Conservation (phyloP, 2,113 vertebrate species). For the Thryonomys swinderianus region DNA sequence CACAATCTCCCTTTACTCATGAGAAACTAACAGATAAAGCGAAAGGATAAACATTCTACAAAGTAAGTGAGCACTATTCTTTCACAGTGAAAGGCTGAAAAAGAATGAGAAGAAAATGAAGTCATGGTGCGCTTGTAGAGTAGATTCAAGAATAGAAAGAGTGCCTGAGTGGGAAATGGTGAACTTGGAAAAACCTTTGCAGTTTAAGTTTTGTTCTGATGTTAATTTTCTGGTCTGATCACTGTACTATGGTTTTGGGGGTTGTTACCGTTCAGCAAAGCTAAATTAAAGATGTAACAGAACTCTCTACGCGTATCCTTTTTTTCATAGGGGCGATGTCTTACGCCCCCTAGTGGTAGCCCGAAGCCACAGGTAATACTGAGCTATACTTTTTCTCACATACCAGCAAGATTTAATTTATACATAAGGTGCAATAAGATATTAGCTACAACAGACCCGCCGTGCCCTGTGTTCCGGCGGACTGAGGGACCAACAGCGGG, state of each 20-base stretch:
- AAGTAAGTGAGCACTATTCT: background rate
- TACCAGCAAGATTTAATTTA: background rate
- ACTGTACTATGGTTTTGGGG: background rate
- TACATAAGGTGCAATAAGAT: background rate
- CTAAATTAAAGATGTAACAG: background rate
- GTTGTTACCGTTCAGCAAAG: background rate
- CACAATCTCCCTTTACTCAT: background rate
- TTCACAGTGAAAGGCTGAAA: background rate
- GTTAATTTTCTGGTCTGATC: background rate
- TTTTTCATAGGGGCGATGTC: background rate
- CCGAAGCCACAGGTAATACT: background rate
- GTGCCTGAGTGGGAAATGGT: background rate
- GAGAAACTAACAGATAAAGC: background rate
- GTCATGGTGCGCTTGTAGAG: background rate
- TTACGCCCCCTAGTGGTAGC: background rate
- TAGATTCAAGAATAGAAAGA: background rate
- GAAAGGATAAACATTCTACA: background rate
- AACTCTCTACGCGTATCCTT: background rate
- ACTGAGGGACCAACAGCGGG: too few species aligned
- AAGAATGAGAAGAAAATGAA: background rate
- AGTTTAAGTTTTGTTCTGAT: background rate
- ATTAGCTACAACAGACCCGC: background rate
- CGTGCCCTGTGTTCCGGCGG: too few species aligned
- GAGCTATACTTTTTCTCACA: background rate
- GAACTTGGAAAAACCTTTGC: background rate